These are phyloP conservation scores for Brachyopa scutellaris DNA, from an alignment of 2,888 invertebrate species.

Conservation along the genomic window DNA sequence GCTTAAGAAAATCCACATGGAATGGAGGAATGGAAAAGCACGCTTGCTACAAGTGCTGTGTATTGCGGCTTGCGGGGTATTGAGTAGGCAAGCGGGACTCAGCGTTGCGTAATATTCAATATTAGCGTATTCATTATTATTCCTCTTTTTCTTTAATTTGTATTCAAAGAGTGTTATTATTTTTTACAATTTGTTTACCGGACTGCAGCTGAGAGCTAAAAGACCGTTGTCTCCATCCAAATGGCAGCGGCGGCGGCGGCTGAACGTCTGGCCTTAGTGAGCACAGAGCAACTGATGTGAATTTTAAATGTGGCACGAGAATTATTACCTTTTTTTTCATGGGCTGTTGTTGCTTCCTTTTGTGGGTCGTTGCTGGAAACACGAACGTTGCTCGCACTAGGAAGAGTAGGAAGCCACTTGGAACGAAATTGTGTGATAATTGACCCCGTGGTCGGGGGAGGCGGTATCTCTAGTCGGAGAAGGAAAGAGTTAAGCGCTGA, in stretches of 20 bases:
- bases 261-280: constrained; percentile 13
- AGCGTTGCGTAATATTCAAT: constrained; percentile 16
- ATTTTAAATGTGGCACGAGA: constrained; percentile 24
- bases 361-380: too few species aligned
- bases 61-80: too few species aligned
- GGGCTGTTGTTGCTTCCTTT: too few species aligned
- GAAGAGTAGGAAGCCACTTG: constrained; percentile 20
- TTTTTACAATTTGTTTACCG: constrained; percentile 20
- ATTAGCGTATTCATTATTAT: constrained; percentile 2
- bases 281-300: not conserved
- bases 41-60: not conserved
- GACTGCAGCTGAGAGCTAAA: not conserved
- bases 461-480: too few species aligned
- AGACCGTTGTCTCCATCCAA: not conserved
- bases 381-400: too few species aligned
- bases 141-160: constrained; percentile 9
- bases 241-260: too few species aligned
- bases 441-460: too few species aligned
- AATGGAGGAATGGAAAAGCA: constrained; percentile 1
- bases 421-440: constrained; percentile 6
- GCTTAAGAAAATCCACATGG: constrained; percentile 20
- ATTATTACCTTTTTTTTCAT: not conserved
- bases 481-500: too few species aligned
- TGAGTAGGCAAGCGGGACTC: not conserved
- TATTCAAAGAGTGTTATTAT: constrained; percentile 31